phyloP scores from a whole-genome alignment of 2,113 vertebrate genomes.

The Larimichthys polyactis region DNA sequence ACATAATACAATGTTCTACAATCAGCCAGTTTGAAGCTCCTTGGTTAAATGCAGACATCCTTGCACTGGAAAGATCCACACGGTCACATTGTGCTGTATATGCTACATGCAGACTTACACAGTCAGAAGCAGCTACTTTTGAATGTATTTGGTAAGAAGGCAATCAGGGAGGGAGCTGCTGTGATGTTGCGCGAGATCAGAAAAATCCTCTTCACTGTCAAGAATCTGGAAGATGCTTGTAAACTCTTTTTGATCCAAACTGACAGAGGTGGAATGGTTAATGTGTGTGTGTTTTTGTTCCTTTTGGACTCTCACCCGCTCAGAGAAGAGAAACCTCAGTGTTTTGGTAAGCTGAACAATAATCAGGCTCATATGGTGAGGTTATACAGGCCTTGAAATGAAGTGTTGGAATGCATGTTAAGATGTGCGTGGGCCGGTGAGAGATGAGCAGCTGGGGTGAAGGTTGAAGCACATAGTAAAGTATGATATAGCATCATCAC shows the following conservation, averaged over 20 bases:
- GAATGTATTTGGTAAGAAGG: background rate
- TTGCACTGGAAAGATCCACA: too few relatives aligned
- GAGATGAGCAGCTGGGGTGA: conserved; percentile 2
- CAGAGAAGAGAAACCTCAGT: background rate
- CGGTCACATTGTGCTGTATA: too few relatives aligned
- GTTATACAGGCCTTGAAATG: background rate
- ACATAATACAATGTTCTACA: too few relatives aligned
- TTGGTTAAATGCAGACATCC: too few relatives aligned
- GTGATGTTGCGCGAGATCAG: background rate
- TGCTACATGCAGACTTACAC: too few relatives aligned
- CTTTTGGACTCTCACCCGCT: background rate
- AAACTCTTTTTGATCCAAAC: background rate
- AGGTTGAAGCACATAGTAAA: background rate
- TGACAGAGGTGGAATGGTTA: background rate
- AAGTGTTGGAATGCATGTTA: background rate
- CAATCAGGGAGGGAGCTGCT: background rate
- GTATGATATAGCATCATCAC: background rate
- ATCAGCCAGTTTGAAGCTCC: too few relatives aligned
- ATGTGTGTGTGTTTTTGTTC: conserved; percentile 1
- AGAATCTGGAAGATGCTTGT: conserved; percentile 2
- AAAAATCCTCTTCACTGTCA: background rate
- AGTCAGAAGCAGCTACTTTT: background rate
- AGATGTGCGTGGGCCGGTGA: conserved; percentile 2
- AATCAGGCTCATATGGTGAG: conserved; percentile 2
- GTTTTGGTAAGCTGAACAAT: background rate